Evolutionary conservation across 2,113 vertebrate species (phyloP).

Genomic region (Pangasianodon gigas): DNA sequence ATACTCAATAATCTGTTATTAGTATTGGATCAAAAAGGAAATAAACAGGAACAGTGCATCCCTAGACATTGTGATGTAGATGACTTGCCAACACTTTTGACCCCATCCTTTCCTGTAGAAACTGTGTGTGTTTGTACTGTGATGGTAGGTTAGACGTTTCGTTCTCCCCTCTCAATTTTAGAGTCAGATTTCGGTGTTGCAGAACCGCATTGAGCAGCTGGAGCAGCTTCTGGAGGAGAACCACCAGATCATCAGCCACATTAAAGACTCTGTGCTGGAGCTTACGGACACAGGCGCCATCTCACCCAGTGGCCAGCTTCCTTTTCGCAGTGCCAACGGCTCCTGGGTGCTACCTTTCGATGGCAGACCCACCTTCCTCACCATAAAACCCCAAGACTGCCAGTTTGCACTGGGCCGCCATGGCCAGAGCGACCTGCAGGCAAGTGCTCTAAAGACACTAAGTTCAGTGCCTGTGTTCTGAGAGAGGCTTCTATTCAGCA

Average conservation of each 20-base stretch:
- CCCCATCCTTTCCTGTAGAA: constrained; percentile 2
- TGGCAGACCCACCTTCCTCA: constrained; percentile 84
- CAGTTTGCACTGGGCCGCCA: constrained; percentile 80
- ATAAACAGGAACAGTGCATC: not conserved
- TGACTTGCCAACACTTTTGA: not conserved
- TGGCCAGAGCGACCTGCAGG: constrained; percentile 85
- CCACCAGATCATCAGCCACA: constrained; percentile 98
- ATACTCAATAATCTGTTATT: not conserved
- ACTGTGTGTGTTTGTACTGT: not conserved
- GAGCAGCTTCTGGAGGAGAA: constrained; percentile 98
- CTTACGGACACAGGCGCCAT: constrained; percentile 87
- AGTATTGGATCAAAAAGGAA: not conserved
- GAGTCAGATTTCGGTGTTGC: constrained; percentile 98
- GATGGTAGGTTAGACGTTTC: constrained; percentile 36
- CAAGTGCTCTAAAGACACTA: constrained; percentile 52
- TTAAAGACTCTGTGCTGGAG: constrained; percentile 98
- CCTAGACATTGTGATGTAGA: not conserved
- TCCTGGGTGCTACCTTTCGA: constrained; percentile 90
- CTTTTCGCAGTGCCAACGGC: constrained; percentile 82
- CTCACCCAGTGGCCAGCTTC: constrained; percentile 77
- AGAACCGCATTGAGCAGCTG: constrained; percentile 97
- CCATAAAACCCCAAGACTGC: constrained; percentile 87
- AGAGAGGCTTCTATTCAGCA: not conserved
- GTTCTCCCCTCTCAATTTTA: constrained; percentile 59
- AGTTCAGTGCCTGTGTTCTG: not conserved